phyloP scores from a whole-genome alignment of 1,140 invertebrate species.

The Andrena cerasifolii region DNA sequence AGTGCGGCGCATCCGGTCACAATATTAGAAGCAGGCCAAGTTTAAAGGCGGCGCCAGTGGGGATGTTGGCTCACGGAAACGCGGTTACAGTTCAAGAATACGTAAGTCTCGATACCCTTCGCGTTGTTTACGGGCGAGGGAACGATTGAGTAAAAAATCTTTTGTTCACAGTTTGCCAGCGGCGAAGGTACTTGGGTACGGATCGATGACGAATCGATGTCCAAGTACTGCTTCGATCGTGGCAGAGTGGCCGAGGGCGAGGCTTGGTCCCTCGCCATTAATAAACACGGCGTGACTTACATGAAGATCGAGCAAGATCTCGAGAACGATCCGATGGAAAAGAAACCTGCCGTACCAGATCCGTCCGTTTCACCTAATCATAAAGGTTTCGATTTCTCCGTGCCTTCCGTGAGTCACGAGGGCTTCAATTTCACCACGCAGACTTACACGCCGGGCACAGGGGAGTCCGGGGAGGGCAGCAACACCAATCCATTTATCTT shows the following conservation, averaged over 20 bases:
- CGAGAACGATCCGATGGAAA: slow-evolving; percentile 75
- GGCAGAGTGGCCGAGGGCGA: slow-evolving; percentile 82
- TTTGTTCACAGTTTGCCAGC: slow-evolving; percentile 81
- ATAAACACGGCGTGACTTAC: slow-evolving; percentile 87
- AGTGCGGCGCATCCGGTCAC: slow-evolving; percentile 92
- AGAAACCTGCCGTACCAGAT: slow-evolving; percentile 64
- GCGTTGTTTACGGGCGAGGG: no score
- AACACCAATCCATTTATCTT: slow-evolving; percentile 85
- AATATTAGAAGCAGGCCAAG: slow-evolving; percentile 89
- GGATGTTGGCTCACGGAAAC: slow-evolving; percentile 90
- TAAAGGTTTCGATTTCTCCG: slow-evolving; percentile 85
- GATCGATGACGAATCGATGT: slow-evolving; percentile 85
- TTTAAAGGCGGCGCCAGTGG: slow-evolving; percentile 89
- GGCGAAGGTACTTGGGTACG: slow-evolving; percentile 88
- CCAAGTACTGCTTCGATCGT: slow-evolving; percentile 87
- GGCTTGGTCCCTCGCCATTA: slow-evolving; percentile 90
- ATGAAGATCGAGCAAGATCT: slow-evolving; percentile 85
- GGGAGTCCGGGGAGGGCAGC: slow-evolving; percentile 63
- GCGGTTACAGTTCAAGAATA: slow-evolving; percentile 87
- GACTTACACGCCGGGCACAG: slow-evolving; percentile 68
- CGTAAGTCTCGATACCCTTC: slow-evolving; percentile 82
- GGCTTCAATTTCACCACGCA: slow-evolving; percentile 75
- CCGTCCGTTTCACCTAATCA: slow-evolving; percentile 72
- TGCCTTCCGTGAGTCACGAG: slow-evolving; percentile 76
- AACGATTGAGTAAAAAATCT: not conserved